These are phyloP conservation scores for Sinocyclocheilus anophthalmus DNA, from an alignment of 2,113 vertebrate species.

Conservation along the genomic window DNA sequence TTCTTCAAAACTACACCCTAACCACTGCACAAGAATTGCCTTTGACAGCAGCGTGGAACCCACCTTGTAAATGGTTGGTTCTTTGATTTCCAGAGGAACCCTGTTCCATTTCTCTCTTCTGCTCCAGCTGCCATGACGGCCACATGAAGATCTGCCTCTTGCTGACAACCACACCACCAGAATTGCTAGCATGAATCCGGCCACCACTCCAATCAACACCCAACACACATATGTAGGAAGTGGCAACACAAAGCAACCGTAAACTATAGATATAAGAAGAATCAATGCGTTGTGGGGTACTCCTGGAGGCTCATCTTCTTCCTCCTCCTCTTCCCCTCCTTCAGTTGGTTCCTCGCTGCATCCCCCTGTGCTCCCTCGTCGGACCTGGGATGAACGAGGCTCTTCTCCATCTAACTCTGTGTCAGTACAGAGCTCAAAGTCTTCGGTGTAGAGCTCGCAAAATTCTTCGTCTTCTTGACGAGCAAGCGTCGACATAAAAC, in stretches of 20 bases:
- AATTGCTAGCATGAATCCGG: conserved; percentile 90
- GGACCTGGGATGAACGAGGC: conserved; percentile 62
- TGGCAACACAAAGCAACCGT: conserved; percentile 89
- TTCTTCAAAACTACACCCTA: background rate
- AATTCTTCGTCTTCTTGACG: conserved; percentile 97
- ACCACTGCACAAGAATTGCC: background rate
- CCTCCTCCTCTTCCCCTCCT: conserved; percentile 61
- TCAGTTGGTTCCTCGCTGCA: conserved; percentile 81
- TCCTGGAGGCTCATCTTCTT: conserved; percentile 67
- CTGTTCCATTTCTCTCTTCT: conserved; percentile 73
- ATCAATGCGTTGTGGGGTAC: conserved; percentile 85
- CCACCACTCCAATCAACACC: conserved; percentile 84
- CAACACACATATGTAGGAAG: conserved; percentile 86
- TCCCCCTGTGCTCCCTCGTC: conserved; percentile 66
- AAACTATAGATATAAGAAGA: conserved; percentile 85
- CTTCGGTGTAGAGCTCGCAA: conserved; percentile 91
- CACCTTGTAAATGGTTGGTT: conserved; percentile 93
- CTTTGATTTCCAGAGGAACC: conserved; percentile 85
- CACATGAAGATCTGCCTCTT: conserved; percentile 73
- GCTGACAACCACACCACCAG: conserved; percentile 89
- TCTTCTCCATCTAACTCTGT: conserved; percentile 79
- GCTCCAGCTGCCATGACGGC: conserved; percentile 57
- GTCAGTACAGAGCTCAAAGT: conserved; percentile 86
- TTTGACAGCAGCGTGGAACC: conserved; percentile 48
- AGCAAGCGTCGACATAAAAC: conserved; percentile 88